Conservation (phyloP, 2,113 vertebrate genomes). For the Mustela nigripes region DNA sequence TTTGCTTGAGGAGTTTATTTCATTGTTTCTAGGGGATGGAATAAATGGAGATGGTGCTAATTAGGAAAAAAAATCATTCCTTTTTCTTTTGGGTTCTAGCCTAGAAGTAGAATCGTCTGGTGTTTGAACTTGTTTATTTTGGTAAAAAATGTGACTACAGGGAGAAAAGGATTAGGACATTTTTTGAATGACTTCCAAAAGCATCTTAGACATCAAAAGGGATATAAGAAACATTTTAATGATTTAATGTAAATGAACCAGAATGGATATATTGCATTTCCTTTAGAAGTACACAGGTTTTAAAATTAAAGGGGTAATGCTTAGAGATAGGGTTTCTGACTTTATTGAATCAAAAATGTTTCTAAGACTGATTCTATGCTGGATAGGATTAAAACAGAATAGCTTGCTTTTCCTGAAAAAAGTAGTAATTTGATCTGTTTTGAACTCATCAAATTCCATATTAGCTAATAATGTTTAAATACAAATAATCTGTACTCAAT, state of each 20-base stretch:
- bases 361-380: conserved; percentile 27
- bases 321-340: conserved; percentile 68
- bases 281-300: conserved; percentile 65
- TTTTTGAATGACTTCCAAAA: conserved; percentile 79
- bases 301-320: conserved; percentile 66
- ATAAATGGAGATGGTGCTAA: conserved; percentile 47
- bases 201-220: conserved; percentile 78
- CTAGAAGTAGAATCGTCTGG: conserved; percentile 62
- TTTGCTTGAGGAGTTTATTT: conserved; percentile 60
- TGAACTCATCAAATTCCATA: background rate
- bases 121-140: conserved; percentile 76
- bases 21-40: background rate
- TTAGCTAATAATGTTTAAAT: conserved; percentile 43
- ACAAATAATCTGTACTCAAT: conserved; percentile 15
- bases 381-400: conserved; percentile 54
- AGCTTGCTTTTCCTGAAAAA: conserved; percentile 43
- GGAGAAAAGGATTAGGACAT: conserved; percentile 66
- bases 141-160: conserved; percentile 71
- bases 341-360: conserved; percentile 66
- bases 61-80: conserved; percentile 56
- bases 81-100: conserved; percentile 63
- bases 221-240: conserved; percentile 77
- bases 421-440: conserved; percentile 26
- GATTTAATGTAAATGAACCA: conserved; percentile 79
- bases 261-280: conserved; percentile 72